Percentiles rank a stretch among this genome's conserved stretches.
These are phyloP conservation scores for Bombus superbus DNA, from an alignment of 1,140 invertebrate species.

Conservation along the genomic window DNA sequence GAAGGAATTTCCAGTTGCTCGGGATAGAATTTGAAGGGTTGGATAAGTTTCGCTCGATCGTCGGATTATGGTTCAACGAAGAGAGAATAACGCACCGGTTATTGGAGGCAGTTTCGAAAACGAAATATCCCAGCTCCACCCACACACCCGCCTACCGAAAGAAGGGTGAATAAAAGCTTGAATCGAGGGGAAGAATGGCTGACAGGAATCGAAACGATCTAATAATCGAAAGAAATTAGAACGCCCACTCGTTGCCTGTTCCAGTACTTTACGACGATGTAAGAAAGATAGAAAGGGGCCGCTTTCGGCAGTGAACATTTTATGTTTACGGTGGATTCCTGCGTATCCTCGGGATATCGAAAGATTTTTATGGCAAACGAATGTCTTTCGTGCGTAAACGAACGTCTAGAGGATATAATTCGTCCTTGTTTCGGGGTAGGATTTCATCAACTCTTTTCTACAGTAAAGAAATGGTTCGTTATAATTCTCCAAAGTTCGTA, in stretches of 20 bases:
- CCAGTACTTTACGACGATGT: conserved; percentile 8
- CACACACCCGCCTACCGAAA: background rate
- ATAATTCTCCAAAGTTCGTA: no score
- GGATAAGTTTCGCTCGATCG: conserved; percentile 19
- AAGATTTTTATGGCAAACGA: background rate
- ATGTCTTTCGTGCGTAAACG: background rate
- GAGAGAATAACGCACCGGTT: conserved; percentile 59
- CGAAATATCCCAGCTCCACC: conserved; percentile 49
- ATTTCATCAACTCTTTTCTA: no score
- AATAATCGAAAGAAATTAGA: conserved; percentile 68
- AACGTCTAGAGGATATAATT: background rate
- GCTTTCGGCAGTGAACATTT: background rate
- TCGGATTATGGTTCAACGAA: conserved; percentile 44
- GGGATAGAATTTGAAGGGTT: conserved; percentile 34
- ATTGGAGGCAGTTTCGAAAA: conserved; percentile 59
- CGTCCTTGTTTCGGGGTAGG: no score
- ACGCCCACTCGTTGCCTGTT: background rate
- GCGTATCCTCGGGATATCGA: background rate
- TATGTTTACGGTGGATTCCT: background rate
- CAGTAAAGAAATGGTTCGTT: no score
- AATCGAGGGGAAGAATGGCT: conserved; percentile 11
- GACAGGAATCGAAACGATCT: conserved; percentile 66
- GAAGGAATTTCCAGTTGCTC: conserved; percentile 3
- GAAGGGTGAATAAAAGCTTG: conserved; percentile 49
- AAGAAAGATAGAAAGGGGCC: background rate